These are phyloP conservation scores for Zygothrica quintamaculata DNA, from an alignment of 2,888 invertebrate genomes.

Conservation along the genomic window DNA sequence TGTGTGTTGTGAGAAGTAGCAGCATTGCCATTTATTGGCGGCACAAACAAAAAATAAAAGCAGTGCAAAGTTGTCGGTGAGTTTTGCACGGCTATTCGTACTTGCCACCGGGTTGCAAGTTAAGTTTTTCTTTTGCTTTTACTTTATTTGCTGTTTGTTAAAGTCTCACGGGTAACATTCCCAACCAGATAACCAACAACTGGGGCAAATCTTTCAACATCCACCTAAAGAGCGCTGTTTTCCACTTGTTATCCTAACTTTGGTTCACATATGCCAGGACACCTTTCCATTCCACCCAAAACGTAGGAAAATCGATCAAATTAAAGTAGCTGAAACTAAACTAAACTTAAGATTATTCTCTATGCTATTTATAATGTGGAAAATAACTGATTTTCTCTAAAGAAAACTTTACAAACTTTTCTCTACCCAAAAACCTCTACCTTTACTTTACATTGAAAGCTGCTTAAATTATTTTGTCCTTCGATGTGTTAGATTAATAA, in stretches of 20 bases:
- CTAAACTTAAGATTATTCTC: too few relatives aligned
- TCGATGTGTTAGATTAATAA: too few relatives aligned
- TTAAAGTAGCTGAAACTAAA: not conserved
- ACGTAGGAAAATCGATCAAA: slow-evolving; percentile 4
- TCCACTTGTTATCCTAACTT: slow-evolving; percentile 15
- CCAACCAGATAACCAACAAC: slow-evolving; percentile 64
- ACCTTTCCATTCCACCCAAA: not conserved
- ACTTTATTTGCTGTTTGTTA: slow-evolving; percentile 21
- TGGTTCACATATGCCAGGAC: slow-evolving; percentile 21
- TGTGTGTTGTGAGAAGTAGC: slow-evolving; percentile 2
- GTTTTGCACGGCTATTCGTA: slow-evolving; percentile 63
- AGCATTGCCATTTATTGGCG: slow-evolving; percentile 28
- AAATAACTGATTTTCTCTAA: too few relatives aligned
- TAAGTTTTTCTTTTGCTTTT: slow-evolving; percentile 36
- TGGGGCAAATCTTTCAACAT: slow-evolving; percentile 60
- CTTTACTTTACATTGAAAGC: too few relatives aligned
- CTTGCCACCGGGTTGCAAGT: slow-evolving; percentile 44
- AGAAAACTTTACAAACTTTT: too few relatives aligned
- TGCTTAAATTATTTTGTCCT: too few relatives aligned
- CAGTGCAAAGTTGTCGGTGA: slow-evolving; percentile 65
- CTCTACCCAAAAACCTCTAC: too few relatives aligned
- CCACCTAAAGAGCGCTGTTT: slow-evolving; percentile 17
- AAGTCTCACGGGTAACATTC: slow-evolving; percentile 69
- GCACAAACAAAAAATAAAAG: slow-evolving; percentile 37
- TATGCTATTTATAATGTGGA: too few relatives aligned